Conservation (phyloP, 2,888 invertebrate genomes). For the Lithodes maja region DNA sequence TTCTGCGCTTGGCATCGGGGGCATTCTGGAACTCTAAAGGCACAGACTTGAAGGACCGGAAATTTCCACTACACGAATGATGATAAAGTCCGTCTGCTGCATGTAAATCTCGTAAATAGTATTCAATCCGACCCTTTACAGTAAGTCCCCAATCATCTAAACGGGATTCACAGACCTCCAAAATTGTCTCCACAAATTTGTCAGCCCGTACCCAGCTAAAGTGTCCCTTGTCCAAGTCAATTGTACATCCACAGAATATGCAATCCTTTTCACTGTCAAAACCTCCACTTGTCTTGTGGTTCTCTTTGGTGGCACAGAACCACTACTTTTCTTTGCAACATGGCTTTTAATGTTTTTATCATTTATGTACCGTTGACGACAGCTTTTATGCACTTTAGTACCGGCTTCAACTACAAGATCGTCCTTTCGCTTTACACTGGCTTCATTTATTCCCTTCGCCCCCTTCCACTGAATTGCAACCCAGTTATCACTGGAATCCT, state of each 20-base stretch:
- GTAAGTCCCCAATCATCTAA: slow-evolving; percentile 12
- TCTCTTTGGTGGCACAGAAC: no score
- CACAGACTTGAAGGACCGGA: not conserved
- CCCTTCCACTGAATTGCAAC: no score
- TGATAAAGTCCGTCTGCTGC: slow-evolving; percentile 25
- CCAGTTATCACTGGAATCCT: no score
- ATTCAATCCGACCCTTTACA: slow-evolving; percentile 18
- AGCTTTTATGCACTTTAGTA: no score
- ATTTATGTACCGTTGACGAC: no score
- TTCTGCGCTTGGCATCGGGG: slow-evolving; percentile 1
- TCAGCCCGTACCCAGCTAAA: slow-evolving; percentile 5
- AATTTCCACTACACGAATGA: not conserved
- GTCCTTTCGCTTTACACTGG: no score
- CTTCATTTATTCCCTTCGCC: no score
- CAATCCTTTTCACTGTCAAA: slow-evolving; percentile 13
- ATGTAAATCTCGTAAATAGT: slow-evolving; percentile 19
- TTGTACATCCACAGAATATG: slow-evolving; percentile 21
- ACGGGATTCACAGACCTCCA: slow-evolving; percentile 5
- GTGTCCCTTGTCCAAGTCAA: not conserved
- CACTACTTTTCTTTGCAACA: no score
- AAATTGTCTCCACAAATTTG: slow-evolving; percentile 3
- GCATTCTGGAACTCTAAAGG: slow-evolving; percentile 16
- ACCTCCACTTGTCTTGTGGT: no score
- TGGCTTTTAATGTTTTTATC: no score
- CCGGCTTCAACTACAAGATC: no score